Evolutionary conservation across 2,113 vertebrate genomes (phyloP).

Genomic region (Paratilapia polleni): DNA sequence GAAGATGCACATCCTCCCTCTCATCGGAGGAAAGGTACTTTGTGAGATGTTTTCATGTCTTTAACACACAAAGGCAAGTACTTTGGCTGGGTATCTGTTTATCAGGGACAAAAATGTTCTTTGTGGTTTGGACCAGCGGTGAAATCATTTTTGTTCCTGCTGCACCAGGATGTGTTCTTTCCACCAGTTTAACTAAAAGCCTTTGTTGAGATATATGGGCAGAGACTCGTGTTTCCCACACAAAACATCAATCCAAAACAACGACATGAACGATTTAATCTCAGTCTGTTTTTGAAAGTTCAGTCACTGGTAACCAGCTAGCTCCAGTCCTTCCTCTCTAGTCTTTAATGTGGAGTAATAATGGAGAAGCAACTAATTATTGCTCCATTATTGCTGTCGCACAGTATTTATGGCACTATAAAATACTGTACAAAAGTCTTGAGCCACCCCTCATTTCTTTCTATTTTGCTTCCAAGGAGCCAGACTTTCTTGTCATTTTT

Average conservation of each 20-base stretch:
- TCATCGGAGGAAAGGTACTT: constrained; percentile 95
- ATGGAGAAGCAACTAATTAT: too few relatives aligned
- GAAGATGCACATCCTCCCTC: constrained; percentile 97
- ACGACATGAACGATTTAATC: neutral
- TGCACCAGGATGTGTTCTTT: neutral
- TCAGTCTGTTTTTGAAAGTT: neutral
- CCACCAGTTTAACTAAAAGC: neutral
- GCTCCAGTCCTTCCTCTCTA: neutral
- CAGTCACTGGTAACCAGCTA: neutral
- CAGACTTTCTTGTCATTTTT: neutral
- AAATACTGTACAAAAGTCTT: neutral
- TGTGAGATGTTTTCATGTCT: neutral
- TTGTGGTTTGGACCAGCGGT: neutral
- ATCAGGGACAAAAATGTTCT: neutral
- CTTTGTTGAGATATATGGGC: neutral
- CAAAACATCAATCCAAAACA: neutral
- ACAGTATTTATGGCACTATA: neutral
- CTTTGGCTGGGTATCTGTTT: neutral
- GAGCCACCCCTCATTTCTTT: neutral
- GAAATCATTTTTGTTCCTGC: neutral
- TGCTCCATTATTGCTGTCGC: neutral
- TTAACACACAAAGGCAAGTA: neutral
- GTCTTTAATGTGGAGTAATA: too few relatives aligned
- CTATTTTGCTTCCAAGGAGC: neutral
- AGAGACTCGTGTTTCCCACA: neutral